Percentiles rank a stretch among this genome's conserved stretches.
Conservation (phyloP, 2,888 invertebrate genomes). For the Eugnorisma glareosa region DNA sequence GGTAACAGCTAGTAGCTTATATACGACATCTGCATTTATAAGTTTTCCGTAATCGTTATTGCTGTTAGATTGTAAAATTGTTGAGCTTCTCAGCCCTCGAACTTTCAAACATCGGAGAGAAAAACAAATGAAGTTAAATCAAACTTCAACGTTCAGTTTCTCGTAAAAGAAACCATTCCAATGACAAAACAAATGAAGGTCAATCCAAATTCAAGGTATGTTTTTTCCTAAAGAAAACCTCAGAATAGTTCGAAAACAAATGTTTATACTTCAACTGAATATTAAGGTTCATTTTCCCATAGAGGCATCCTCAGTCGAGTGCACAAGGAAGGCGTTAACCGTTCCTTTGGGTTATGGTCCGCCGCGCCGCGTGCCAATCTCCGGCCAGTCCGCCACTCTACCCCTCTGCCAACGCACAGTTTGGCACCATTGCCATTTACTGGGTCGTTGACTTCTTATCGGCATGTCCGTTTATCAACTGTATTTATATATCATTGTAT, state of each 20-base stretch:
- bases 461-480: slow-evolving; percentile 55
- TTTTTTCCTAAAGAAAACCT: background rate
- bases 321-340: slow-evolving; percentile 35
- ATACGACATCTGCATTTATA: background rate
- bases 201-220: background rate
- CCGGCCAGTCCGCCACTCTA: slow-evolving; percentile 39
- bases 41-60: background rate
- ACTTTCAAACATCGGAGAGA: background rate
- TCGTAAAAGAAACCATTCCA: background rate
- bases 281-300: slow-evolving; percentile 28
- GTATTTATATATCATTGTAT: slow-evolving; percentile 32
- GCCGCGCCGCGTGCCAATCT: slow-evolving; percentile 51
- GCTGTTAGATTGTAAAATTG: background rate
- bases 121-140: background rate
- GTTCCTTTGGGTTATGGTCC: slow-evolving; percentile 44
- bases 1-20: too few species aligned
- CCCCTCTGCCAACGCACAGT: slow-evolving; percentile 55
- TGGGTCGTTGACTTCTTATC: slow-evolving; percentile 64
- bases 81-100: background rate
- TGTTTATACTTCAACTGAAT: background rate
- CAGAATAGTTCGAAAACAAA: background rate
- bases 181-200: background rate
- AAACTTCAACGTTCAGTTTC: background rate
- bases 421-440: slow-evolving; percentile 59
- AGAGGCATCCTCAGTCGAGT: slow-evolving; percentile 20